phyloP scores from a whole-genome alignment of 2,888 invertebrate genomes.

The Harpalus rubripes region DNA sequence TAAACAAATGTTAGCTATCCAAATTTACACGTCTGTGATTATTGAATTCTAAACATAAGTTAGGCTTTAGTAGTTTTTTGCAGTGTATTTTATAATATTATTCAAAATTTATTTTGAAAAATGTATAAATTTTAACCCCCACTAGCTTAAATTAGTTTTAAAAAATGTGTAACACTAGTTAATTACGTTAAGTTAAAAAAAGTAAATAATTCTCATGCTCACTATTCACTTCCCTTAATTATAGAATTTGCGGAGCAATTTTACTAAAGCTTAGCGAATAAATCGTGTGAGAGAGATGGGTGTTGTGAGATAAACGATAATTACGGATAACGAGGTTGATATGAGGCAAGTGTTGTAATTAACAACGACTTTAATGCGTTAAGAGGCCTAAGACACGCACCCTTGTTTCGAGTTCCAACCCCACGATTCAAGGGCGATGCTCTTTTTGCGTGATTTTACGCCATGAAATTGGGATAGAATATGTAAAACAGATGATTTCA shows the following conservation, averaged over 20 bases:
- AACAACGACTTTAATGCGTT: constrained; percentile 59
- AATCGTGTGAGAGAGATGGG: constrained; percentile 27
- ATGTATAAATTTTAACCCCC: not conserved
- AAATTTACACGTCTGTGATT: too few relatives aligned
- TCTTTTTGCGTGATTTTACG: constrained; percentile 52
- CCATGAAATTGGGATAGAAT: constrained; percentile 2
- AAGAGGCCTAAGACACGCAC: constrained; percentile 61
- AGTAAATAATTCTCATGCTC: constrained; percentile 26
- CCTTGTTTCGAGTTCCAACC: not conserved
- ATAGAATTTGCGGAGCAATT: constrained; percentile 56
- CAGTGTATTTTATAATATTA: not conserved
- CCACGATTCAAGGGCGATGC: constrained; percentile 27
- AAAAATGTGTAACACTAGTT: not conserved
- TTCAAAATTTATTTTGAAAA: not conserved
- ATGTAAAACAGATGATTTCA: constrained; percentile 4
- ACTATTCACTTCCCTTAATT: constrained; percentile 50
- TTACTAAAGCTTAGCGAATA: constrained; percentile 36
- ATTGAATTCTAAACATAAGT: too few relatives aligned
- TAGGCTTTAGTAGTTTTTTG: not conserved
- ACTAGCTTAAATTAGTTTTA: not conserved
- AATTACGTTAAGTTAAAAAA: not conserved
- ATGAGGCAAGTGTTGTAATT: constrained; percentile 62
- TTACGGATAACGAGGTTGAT: constrained; percentile 57
- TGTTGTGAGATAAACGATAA: constrained; percentile 55
- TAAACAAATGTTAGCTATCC: too few relatives aligned